Conservation (phyloP, 2,888 invertebrate species). For the Drosophila sordidapex region DNA sequence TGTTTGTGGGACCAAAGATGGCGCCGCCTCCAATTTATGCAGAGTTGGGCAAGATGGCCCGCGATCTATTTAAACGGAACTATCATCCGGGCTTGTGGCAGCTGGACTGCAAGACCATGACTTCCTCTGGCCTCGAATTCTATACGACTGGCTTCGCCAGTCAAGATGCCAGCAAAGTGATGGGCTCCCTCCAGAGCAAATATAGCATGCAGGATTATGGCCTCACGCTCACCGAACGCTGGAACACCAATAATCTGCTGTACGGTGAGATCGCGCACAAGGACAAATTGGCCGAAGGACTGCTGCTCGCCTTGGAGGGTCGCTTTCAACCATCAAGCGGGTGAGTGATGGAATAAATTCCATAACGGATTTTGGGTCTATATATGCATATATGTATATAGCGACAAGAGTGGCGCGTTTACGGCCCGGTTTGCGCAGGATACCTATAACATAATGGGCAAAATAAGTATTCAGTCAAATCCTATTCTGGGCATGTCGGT, state of each 20-base stretch:
- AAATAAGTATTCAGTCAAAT: constrained; percentile 92
- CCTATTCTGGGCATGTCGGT: constrained; percentile 92
- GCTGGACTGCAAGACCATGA: constrained; percentile 96
- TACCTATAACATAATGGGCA: constrained; percentile 90
- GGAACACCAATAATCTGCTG: constrained; percentile 98
- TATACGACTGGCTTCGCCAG: constrained; percentile 94
- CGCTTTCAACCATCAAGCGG: constrained; percentile 97
- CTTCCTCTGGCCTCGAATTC: constrained; percentile 95
- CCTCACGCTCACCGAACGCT: constrained; percentile 96
- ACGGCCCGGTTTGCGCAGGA: constrained; percentile 94
- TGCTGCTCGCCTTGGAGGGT: constrained; percentile 94
- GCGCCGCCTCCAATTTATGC: constrained; percentile 96
- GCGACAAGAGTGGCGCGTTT: constrained; percentile 89
- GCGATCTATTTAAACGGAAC: constrained; percentile 96
- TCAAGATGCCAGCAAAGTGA: constrained; percentile 95
- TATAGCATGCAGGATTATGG: constrained; percentile 95
- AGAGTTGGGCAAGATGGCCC: constrained; percentile 97
- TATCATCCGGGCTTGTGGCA: constrained; percentile 98
- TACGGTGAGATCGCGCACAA: constrained; percentile 94
- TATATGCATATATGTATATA: not conserved
- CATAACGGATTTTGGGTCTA: not conserved
- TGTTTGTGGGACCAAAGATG: constrained; percentile 86
- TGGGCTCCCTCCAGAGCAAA: constrained; percentile 95
- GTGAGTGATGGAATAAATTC: constrained; percentile 30
- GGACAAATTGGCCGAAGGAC: constrained; percentile 94